These are phyloP conservation scores for Leucophora obtusa DNA, from an alignment of 2,888 invertebrate genomes.

Conservation along the genomic window DNA sequence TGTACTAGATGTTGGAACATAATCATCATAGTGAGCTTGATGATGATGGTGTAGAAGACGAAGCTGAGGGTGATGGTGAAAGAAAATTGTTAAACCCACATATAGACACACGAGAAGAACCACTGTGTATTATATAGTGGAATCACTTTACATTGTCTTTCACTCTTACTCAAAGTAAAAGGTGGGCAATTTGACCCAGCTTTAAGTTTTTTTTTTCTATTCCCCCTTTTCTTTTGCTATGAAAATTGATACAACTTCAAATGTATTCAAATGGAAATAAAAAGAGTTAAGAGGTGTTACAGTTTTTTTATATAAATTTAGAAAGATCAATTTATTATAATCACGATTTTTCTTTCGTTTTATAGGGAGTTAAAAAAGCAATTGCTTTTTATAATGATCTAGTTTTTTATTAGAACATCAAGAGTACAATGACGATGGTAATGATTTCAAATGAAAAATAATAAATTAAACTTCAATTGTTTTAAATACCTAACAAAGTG, in stretches of 20 bases:
- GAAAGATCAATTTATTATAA: constrained; percentile 59
- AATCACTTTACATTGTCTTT: constrained; percentile 46
- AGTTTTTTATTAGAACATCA: constrained; percentile 36
- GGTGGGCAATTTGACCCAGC: constrained; percentile 51
- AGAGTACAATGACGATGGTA: constrained; percentile 25
- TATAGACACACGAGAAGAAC: background rate
- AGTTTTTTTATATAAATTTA: constrained; percentile 38
- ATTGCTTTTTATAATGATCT: constrained; percentile 19
- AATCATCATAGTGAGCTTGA: background rate
- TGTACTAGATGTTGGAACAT: constrained; percentile 18
- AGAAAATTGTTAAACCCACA: constrained; percentile 23
- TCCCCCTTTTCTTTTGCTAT: constrained; percentile 1
- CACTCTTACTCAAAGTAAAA: constrained; percentile 48
- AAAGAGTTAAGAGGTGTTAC: constrained; percentile 28
- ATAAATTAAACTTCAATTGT: constrained; percentile 17
- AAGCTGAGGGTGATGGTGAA: constrained; percentile 4
- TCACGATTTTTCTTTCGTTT: constrained; percentile 52
- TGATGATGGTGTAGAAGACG: constrained; percentile 18
- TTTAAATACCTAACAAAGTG: too few species aligned
- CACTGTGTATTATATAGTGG: background rate
- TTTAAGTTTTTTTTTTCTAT: constrained; percentile 26
- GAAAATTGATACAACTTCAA: constrained; percentile 9
- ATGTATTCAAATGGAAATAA: background rate
- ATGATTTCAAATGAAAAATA: background rate
- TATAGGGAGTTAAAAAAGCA: constrained; percentile 24